phyloP scores from a whole-genome alignment of 2,113 vertebrate genomes.

The Hepsetus odoe region DNA sequence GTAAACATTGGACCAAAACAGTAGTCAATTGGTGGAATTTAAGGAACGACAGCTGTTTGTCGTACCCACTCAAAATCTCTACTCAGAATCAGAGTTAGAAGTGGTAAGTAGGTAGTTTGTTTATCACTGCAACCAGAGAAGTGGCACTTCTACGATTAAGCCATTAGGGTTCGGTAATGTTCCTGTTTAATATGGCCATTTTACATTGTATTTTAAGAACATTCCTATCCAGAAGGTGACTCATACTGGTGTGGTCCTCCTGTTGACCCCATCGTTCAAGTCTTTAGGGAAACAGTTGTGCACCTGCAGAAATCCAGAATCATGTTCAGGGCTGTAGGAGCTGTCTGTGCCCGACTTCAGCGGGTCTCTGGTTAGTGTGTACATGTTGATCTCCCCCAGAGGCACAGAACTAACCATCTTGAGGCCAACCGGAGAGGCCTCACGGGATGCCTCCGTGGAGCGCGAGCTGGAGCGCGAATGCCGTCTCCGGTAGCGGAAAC shows the following conservation, averaged over 20 bases:
- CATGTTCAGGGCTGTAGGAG: constrained; percentile 90
- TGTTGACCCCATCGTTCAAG: constrained; percentile 90
- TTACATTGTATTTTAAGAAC: not conserved
- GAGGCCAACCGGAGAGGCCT: constrained; percentile 83
- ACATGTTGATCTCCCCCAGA: constrained; percentile 95
- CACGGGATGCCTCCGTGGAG: constrained; percentile 90
- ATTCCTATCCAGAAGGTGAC: not conserved
- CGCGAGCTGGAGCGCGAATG: constrained; percentile 89
- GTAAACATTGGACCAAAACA: not conserved
- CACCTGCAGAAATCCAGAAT: constrained; percentile 90
- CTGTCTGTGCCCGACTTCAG: constrained; percentile 83
- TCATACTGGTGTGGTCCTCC: constrained; percentile 97
- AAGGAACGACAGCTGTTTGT: not conserved
- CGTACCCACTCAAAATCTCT: not conserved
- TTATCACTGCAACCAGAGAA: constrained; percentile 5
- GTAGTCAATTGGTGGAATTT: not conserved
- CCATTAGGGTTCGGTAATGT: not conserved
- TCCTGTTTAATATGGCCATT: constrained; percentile 13
- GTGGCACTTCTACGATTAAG: constrained; percentile 1
- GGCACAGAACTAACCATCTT: constrained; percentile 86
- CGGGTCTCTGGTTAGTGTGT: constrained; percentile 90
- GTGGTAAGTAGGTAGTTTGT: constrained; percentile 15
- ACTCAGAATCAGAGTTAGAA: constrained; percentile 1
- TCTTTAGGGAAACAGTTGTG: constrained; percentile 97
- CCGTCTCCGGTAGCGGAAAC: constrained; percentile 89